phyloP scores from a whole-genome alignment of 2,113 vertebrate genomes.

The Tachycineta bicolor region DNA sequence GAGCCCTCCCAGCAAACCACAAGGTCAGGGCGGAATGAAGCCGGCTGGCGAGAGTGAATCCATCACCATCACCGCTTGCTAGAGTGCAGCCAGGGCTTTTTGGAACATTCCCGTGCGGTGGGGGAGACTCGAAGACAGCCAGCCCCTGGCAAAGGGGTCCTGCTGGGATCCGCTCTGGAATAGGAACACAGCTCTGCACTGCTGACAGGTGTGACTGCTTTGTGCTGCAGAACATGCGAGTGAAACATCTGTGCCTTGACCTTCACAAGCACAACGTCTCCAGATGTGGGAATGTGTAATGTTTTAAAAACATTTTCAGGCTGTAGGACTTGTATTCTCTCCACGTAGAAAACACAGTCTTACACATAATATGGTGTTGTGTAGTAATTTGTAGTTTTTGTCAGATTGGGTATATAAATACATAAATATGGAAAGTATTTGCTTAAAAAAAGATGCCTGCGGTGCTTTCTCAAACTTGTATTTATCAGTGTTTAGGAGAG shows the following conservation, averaged over 20 bases:
- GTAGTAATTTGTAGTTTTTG: not conserved
- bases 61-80: not conserved
- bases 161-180: not conserved
- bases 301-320: not conserved
- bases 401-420: not conserved
- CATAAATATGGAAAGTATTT: slow-evolving; percentile 5
- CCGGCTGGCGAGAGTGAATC: not conserved
- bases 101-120: not conserved
- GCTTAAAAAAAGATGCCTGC: not conserved
- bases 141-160: not conserved
- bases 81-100: not conserved
- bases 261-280: not conserved
- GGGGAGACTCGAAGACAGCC: not conserved
- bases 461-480: not conserved
- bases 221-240: not conserved
- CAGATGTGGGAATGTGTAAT: not conserved
- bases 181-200: not conserved
- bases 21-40: not conserved
- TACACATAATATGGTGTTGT: not conserved
- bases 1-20: not conserved
- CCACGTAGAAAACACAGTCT: not conserved
- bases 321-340: not conserved
- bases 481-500: slow-evolving; percentile 18
- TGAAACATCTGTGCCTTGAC: not conserved
- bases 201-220: not conserved